Conservation (phyloP, 2,113 vertebrate species). For the Illadopsis cleaveri region DNA sequence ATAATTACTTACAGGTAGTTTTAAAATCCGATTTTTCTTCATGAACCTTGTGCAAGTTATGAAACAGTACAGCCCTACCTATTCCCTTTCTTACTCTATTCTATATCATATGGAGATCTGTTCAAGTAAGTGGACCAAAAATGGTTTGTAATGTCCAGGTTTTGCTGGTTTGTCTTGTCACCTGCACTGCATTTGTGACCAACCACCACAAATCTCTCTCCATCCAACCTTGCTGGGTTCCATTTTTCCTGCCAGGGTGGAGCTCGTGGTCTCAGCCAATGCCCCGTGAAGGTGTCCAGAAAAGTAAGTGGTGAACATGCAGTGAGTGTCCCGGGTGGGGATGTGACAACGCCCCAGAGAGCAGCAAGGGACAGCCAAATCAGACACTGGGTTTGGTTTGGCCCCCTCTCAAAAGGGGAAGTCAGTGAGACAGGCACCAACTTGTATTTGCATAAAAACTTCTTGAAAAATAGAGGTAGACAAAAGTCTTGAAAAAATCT, state of each 20-base stretch:
- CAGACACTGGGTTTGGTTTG: not conserved
- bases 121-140: not conserved
- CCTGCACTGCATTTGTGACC: not conserved
- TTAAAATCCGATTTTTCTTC: not conserved
- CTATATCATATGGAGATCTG: not conserved
- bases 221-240: not conserved
- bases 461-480: not conserved
- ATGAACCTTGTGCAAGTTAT: not conserved
- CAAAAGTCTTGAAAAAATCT: not conserved
- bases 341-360: accelerated
- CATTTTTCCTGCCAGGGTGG: not conserved
- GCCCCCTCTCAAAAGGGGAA: not conserved
- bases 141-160: not conserved
- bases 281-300: not conserved
- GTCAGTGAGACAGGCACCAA: accelerated
- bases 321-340: not conserved
- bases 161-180: not conserved
- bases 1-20: not conserved
- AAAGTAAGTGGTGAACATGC: not conserved
- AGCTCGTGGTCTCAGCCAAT: accelerated
- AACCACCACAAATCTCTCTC: not conserved
- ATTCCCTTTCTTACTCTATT: not conserved
- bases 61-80: not conserved
- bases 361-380: not conserved
- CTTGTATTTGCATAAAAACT: not conserved